Evolutionary conservation across 1,140 invertebrate species (phyloP), one percentile per base, ranked within the genome.

Genomic region (Drosophila kurseongensis): DNA sequence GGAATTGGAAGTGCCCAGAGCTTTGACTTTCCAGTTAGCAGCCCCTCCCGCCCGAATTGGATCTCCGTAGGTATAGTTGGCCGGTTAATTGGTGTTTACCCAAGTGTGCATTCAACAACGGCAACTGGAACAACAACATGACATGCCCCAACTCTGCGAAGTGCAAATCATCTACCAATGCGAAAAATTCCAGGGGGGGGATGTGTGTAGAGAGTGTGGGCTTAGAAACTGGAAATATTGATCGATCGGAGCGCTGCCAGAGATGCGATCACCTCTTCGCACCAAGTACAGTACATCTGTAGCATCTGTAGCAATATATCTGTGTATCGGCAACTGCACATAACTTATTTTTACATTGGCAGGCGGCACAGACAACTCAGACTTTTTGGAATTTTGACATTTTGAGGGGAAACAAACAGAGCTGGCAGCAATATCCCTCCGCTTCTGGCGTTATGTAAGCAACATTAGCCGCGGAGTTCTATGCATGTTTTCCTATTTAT

Each of bases 401-500:
- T 47, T n/a, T 1, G 41, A 14, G 41, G 41, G 40, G 40, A 41
- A 41, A 14, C n/a, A 41, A 41, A 41, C 12, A 12, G 38, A 23
- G 23, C 23, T 4, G 23, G 23, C 23, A 41, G 10, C 40, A 1
- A 18, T 18, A 18, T 10, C 16, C 42, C 42, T 23, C 23, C 23
- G 23, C 23, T 23, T 16, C 16, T 47, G 18, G 27, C 57, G 59
- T 83, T 83, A 84, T 83, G 80, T 67, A 84, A 83, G 80, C 76
- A 80, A 61, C 60, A 65, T 44, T 58, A 41, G 48, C 13, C 36
- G 32, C 44, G 48, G 71, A 84, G 80, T 84, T 80, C 75, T 71
- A 83, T 71, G 79, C 68, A 71, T 83, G 29, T 32, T 8, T 76
- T 83, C 65, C 72, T 72, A 84, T 84, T 75, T 83, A 71, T 80